Percentiles rank a stretch among this genome's conserved stretches.
Conservation (phyloP, 2,797 vertebrate genomes). For the Sebastes taczanowskii region DNA sequence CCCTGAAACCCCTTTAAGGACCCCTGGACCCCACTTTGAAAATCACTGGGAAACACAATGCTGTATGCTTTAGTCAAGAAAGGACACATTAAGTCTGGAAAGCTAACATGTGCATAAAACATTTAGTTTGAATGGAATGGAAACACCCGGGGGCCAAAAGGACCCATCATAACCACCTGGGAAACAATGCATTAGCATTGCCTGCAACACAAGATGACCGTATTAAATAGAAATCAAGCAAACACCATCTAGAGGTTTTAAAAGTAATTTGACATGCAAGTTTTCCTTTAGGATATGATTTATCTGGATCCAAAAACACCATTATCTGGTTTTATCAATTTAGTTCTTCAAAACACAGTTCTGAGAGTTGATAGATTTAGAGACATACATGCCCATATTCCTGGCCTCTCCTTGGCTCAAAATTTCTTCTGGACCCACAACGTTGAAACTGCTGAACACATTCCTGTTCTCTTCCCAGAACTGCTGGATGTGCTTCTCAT, state of each 20-base stretch:
- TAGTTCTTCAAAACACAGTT: neutral
- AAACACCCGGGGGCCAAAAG: neutral
- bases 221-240: neutral
- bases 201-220: neutral
- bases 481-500: conserved; percentile 95
- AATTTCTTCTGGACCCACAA: conserved; percentile 96
- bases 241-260: neutral
- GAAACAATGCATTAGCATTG: neutral
- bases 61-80: neutral
- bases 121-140: neutral
- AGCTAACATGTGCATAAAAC: neutral
- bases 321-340: neutral
- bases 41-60: neutral
- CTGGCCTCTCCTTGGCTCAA: conserved; percentile 96
- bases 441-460: conserved; percentile 88
- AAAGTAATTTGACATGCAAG: neutral
- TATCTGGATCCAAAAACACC: neutral
- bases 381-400: conserved; percentile 96
- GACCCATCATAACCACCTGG: neutral
- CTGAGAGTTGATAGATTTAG: conserved; percentile 9
- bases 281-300: neutral
- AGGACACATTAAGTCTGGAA: neutral
- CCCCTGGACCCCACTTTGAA: neutral
- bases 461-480: conserved; percentile 93
- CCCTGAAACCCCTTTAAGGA: too few species aligned